Evolutionary conservation across 2,888 invertebrate genomes (phyloP).

Genomic region (Drosophila neotestacea): DNA sequence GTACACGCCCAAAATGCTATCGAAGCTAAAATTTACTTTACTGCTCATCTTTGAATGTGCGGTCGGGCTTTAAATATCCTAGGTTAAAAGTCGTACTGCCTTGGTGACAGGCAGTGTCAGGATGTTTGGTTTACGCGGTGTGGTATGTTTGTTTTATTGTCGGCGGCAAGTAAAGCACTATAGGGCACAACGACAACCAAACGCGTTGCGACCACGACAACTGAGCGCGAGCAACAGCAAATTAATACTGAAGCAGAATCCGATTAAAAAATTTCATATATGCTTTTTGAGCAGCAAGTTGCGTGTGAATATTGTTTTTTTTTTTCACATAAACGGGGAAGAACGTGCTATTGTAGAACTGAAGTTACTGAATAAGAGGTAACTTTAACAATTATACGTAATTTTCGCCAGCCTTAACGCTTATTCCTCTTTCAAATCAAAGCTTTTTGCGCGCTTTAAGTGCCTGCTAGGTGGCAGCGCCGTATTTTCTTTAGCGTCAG

Average conservation of each 20-base stretch:
- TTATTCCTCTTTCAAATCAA: conserved; percentile 33
- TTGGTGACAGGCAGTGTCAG: conserved; percentile 46
- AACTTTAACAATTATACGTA: background rate
- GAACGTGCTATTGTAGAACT: background rate
- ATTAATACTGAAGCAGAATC: conserved; percentile 61
- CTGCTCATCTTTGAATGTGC: conserved; percentile 75
- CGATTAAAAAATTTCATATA: conserved; percentile 27
- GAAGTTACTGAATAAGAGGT: background rate
- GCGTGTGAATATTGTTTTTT: background rate
- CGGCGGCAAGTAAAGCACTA: conserved; percentile 22
- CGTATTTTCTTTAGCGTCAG: conserved; percentile 12
- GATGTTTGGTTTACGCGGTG: conserved; percentile 29
- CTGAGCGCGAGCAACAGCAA: conserved; percentile 52
- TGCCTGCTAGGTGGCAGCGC: conserved; percentile 34
- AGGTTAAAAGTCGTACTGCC: background rate
- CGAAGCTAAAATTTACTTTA: conserved; percentile 83
- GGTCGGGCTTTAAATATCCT: conserved; percentile 1
- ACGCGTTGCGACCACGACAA: conserved; percentile 19
- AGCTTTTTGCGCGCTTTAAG: conserved; percentile 18
- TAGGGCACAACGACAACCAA: conserved; percentile 16
- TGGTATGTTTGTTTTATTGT: conserved; percentile 30
- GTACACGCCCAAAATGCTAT: conserved; percentile 82
- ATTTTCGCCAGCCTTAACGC: background rate
- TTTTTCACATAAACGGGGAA: conserved; percentile 13
- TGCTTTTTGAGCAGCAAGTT: background rate